Evolutionary conservation across 2,113 vertebrate genomes (phyloP).

Genomic region (Lamprologus lemairii): DNA sequence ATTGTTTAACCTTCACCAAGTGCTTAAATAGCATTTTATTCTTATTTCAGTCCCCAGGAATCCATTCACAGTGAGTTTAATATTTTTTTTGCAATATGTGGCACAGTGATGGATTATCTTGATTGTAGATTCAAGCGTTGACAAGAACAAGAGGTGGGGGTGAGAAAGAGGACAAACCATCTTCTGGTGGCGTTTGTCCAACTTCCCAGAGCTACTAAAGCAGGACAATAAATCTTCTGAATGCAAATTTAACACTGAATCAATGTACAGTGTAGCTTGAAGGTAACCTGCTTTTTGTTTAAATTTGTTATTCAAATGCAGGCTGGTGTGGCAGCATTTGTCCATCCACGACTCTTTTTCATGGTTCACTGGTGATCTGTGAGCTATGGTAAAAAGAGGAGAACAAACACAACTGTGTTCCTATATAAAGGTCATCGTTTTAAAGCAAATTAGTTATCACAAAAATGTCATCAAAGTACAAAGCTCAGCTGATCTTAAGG

Average conservation of each 20-base stretch:
- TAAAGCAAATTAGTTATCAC: neutral
- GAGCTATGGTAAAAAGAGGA: neutral
- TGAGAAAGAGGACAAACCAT: neutral
- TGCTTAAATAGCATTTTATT: constrained; percentile 67
- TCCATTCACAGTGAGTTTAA: constrained; percentile 58
- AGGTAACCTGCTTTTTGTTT: constrained; percentile 59
- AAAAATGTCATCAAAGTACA: neutral
- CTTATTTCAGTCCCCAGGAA: constrained; percentile 46
- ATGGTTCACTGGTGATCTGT: constrained; percentile 14
- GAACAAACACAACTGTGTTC: neutral
- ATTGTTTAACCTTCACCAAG: constrained; percentile 59
- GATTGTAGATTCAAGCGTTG: constrained; percentile 61
- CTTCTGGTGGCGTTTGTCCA: constrained; percentile 43
- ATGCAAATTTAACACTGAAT: constrained; percentile 66
- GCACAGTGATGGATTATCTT: constrained; percentile 70
- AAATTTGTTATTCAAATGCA: constrained; percentile 59
- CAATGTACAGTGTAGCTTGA: constrained; percentile 57
- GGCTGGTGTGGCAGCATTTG: constrained; percentile 1
- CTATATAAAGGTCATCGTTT: neutral
- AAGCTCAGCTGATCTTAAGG: neutral
- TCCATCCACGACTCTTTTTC: constrained; percentile 9
- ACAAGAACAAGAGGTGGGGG: constrained; percentile 32
- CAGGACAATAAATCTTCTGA: constrained; percentile 66
- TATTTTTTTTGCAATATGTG: constrained; percentile 66
- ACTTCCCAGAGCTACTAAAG: constrained; percentile 32